Evolutionary conservation across 2,113 vertebrate genomes (phyloP).

Genomic region (Halichoerus grypus): DNA sequence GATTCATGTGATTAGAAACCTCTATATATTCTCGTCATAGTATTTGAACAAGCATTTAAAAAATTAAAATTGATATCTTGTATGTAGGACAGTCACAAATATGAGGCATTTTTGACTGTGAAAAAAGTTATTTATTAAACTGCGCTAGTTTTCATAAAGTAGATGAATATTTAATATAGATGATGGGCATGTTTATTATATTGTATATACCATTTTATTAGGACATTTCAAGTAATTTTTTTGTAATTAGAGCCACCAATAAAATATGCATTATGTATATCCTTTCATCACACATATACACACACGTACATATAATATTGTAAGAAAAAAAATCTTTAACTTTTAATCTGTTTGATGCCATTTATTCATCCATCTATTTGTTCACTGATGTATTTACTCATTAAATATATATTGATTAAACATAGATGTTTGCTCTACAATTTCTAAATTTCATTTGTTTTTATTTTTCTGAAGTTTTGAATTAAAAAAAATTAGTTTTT

Average conservation of each 20-base stretch:
- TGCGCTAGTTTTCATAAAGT: not conserved
- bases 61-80: not conserved
- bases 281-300: not conserved
- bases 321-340: not conserved
- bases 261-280: not conserved
- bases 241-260: not conserved
- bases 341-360: not conserved
- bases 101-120: fast-evolving
- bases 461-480: constrained; percentile 34
- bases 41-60: not conserved
- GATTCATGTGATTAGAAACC: not conserved
- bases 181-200: not conserved
- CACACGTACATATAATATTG: not conserved
- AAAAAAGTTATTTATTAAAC: constrained; percentile 21
- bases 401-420: constrained; percentile 16
- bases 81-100: not conserved
- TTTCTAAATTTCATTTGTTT: constrained; percentile 25
- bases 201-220: not conserved
- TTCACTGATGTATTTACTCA: not conserved
- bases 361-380: not conserved
- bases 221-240: not conserved
- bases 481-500: not conserved
- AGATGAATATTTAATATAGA: not conserved
- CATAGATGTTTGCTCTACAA: not conserved
- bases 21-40: not conserved